Conservation (phyloP, 1,140 invertebrate genomes). For the Cotesia typhae region DNA sequence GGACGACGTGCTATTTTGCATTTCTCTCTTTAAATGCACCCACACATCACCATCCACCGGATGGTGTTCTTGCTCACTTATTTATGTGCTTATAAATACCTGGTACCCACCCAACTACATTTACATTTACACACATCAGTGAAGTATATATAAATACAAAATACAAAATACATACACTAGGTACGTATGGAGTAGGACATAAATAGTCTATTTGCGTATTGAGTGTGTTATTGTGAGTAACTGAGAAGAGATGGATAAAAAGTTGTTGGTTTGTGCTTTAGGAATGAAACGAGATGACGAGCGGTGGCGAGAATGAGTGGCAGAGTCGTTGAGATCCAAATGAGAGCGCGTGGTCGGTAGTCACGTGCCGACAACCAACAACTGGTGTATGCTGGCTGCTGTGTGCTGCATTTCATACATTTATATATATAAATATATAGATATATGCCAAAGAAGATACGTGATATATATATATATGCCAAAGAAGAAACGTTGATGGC, state of each 20-base stretch:
- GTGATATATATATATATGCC: background rate
- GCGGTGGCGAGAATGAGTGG: constrained; percentile 1
- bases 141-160: too few species aligned
- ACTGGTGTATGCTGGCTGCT: background rate
- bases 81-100: background rate
- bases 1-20: constrained; percentile 33
- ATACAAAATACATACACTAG: too few species aligned
- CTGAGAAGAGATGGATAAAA: background rate
- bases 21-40: constrained; percentile 3
- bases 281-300: constrained; percentile 3
- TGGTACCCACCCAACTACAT: background rate
- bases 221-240: background rate
- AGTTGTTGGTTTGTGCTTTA: constrained; percentile 5
- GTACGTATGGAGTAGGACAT: too few species aligned
- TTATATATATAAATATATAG: too few species aligned
- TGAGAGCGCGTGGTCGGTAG: constrained; percentile 19
- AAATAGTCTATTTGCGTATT: constrained; percentile 10
- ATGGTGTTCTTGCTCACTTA: too few species aligned
- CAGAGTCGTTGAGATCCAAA: background rate
- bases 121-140: too few species aligned
- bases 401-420: too few species aligned
- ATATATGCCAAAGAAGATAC: constrained; percentile 9
- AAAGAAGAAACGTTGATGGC: constrained; percentile 22
- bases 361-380: constrained; percentile 1
- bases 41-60: background rate